Evolutionary conservation across 2,797 vertebrate genomes (phyloP), one percentile per base, ranked within the genome.

Genomic region (Clarias laeviceps): DNA sequence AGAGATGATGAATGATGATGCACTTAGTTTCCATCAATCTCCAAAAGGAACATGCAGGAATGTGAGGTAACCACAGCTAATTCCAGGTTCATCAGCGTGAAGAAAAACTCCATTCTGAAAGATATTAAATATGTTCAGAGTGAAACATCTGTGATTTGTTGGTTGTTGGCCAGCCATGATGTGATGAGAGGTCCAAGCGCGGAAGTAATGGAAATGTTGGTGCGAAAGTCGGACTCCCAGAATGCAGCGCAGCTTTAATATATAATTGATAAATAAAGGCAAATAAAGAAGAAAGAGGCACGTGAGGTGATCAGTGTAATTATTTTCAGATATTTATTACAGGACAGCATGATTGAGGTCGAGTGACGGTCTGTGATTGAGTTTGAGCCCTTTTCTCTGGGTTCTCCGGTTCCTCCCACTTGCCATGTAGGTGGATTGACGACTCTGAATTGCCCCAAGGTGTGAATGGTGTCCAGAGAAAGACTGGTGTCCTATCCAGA

Each of bases 1-100:
- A 90, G 88, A 87, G 85, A 90, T 90, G 91, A 93, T 94, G 93
- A 94, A 81, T 56, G 79, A 68, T 68, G 77, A 93, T 94, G 91
- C 89, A 77, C 90, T 92, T 92, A 20, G 90, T 88, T 81, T 87
- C 66, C 77, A 45, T 72, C 17, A 61, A 61, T 80, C 54, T 65
- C 62, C 15, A 77, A 80, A 62, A 69, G 40, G 56, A 50, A 81
- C 68, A 34, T 56, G 29, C 54, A 76, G 78, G 82, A 87, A 87
- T 84, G 77, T 68, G 68, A 18, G 22, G 73, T 78, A 62, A 82
- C 37, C 40, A 37, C 79, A 2, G 27, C 24, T 20, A 32, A n/a
- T 27, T 45, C 70, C 40, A 34, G 64, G 56, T 82, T 82, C 61
- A 68, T 61, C 70, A 83, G 68, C 17, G 22, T 65, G 9, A 50